These are phyloP conservation scores for Corythaeola cristata DNA, from an alignment of 2,113 vertebrate species.

Conservation along the genomic window DNA sequence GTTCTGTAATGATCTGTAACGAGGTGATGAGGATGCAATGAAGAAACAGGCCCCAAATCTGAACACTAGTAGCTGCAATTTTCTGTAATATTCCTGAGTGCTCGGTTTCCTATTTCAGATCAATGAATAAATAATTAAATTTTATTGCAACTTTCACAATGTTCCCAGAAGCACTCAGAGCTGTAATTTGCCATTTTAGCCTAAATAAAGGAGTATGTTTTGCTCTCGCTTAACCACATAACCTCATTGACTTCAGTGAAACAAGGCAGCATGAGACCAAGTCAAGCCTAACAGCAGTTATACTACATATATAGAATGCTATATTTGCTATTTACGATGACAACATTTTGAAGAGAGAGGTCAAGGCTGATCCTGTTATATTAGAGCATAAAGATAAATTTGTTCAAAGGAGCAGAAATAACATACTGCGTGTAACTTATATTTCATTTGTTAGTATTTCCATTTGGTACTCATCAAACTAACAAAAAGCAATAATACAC, in stretches of 20 bases:
- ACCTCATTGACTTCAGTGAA: conserved; percentile 18
- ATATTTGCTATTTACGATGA: background rate
- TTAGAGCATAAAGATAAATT: background rate
- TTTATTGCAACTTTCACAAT: background rate
- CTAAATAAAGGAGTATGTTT: conserved; percentile 20
- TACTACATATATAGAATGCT: background rate
- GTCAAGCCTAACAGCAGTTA: background rate
- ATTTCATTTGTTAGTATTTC: background rate
- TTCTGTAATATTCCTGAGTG: background rate
- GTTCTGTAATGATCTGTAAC: background rate
- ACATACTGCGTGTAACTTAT: background rate
- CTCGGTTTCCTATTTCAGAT: conserved; percentile 20
- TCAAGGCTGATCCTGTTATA: background rate
- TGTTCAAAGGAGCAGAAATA: background rate
- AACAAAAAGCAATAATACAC: background rate
- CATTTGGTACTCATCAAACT: background rate
- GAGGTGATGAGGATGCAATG: background rate
- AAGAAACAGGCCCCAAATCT: background rate
- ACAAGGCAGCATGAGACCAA: background rate
- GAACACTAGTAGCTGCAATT: background rate
- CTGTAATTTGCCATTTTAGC: conserved; percentile 27
- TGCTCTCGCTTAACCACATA: background rate
- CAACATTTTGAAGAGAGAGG: background rate
- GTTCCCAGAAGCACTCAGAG: background rate
- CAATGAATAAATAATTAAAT: conserved; percentile 19